A percentile compares a stretch with the other conserved stretches of the same genome.
These are phyloP conservation scores for Iguana delicatissima DNA, from an alignment of 2,797 vertebrate genomes.

Conservation along the genomic window DNA sequence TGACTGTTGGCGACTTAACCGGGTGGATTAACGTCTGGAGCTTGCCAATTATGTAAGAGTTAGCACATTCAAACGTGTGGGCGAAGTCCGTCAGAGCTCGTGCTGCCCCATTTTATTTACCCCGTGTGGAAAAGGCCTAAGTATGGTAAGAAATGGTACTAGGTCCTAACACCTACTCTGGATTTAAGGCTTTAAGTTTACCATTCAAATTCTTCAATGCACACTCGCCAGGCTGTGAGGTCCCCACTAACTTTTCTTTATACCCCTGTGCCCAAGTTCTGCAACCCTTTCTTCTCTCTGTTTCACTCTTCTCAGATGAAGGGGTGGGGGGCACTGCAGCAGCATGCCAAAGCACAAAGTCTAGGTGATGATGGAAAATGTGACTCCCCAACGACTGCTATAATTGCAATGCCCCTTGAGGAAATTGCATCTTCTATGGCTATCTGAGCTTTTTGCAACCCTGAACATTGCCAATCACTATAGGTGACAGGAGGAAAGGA, in stretches of 20 bases:
- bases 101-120: no score
- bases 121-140: no score
- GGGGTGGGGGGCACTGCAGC: no score
- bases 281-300: not conserved
- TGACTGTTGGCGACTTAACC: no score
- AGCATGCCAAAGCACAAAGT: not conserved
- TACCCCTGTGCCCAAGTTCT: not conserved
- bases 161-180: not conserved
- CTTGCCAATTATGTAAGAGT: no score
- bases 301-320: not conserved
- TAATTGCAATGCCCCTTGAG: not conserved
- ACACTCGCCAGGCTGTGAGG: no score
- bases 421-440: not conserved
- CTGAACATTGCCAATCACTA: not conserved
- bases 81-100: no score
- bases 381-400: not conserved
- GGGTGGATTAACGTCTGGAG: no score
- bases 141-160: not conserved
- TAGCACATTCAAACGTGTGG: no score
- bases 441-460: not conserved
- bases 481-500: not conserved
- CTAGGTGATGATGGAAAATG: not conserved
- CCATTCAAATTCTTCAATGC: not conserved
- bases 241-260: not conserved
- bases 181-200: not conserved